Conservation (phyloP, 2,888 invertebrate genomes). For the Argyresthia albistria region DNA sequence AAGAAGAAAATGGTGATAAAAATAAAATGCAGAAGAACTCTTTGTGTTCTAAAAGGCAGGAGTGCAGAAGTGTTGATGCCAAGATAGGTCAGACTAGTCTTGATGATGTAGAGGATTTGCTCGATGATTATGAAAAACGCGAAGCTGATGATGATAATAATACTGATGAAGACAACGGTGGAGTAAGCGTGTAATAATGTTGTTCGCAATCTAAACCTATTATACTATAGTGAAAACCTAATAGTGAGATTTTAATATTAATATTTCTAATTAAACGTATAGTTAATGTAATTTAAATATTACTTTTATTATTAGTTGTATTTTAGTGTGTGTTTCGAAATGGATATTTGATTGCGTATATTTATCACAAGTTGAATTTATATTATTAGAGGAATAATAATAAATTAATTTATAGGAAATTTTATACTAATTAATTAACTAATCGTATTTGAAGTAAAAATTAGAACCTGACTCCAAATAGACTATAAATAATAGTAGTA, state of each 20-base stretch:
- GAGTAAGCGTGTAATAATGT: neutral
- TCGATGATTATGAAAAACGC: neutral
- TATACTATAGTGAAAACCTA: slow-evolving; percentile 7
- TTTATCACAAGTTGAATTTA: slow-evolving; percentile 47
- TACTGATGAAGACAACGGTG: neutral
- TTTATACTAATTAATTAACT: slow-evolving; percentile 23
- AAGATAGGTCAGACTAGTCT: slow-evolving; percentile 49
- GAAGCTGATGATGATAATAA: neutral
- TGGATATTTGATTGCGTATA: slow-evolving; percentile 15
- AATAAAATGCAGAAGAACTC: slow-evolving; percentile 15
- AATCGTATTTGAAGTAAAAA: neutral
- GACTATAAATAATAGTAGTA: too few relatives aligned
- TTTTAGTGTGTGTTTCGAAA: slow-evolving; percentile 20
- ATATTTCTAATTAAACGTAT: slow-evolving; percentile 13
- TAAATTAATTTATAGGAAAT: slow-evolving; percentile 19
- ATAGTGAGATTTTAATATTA: slow-evolving; percentile 51
- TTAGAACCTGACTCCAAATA: neutral
- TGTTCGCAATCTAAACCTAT: neutral
- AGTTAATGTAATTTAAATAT: slow-evolving; percentile 9
- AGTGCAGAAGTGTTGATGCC: slow-evolving; percentile 13
- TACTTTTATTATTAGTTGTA: slow-evolving; percentile 11
- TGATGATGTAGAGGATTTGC: slow-evolving; percentile 56
- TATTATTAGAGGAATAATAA: slow-evolving; percentile 15
- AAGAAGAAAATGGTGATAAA: slow-evolving; percentile 43
- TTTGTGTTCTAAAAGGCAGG: slow-evolving; percentile 3